Percentiles rank a stretch among this genome's conserved stretches.
Conservation (phyloP, 2,888 invertebrate species). For the Trachelus iudaicus region DNA sequence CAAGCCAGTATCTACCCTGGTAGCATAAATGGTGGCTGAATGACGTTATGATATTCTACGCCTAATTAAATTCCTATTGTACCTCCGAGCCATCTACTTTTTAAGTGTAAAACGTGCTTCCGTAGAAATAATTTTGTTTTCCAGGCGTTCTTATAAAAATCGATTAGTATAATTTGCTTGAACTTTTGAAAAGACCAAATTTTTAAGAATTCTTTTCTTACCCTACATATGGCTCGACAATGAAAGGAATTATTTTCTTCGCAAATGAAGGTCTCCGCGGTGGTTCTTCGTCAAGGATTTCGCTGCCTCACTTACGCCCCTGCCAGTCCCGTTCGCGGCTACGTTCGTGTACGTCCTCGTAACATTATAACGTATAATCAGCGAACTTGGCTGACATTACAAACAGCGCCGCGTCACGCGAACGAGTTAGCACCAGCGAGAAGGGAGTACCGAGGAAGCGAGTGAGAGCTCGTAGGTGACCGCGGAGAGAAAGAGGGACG, state of each 20-base stretch:
- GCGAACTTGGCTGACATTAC: constrained; percentile 29
- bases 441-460: constrained; percentile 3
- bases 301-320: not conserved
- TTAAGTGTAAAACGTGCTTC: not conserved
- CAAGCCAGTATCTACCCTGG: not conserved
- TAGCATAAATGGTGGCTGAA: constrained; percentile 29
- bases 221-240: not conserved
- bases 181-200: not conserved
- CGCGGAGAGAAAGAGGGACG: not conserved
- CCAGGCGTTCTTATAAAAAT: not conserved
- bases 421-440: constrained; percentile 36
- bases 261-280: not conserved
- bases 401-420: constrained; percentile 46
- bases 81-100: not conserved
- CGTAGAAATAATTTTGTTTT: not conserved
- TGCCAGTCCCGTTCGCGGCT: not conserved
- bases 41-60: constrained; percentile 45
- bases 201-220: not conserved
- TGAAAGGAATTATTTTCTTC: not conserved
- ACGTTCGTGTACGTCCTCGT: constrained; percentile 32
- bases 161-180: not conserved
- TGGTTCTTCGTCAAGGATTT: not conserved
- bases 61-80: constrained; percentile 42
- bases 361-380: constrained; percentile 44
- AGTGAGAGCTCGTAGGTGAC: constrained; percentile 13